Conservation (phyloP, 2,113 vertebrate genomes). For the Vidua macroura region DNA sequence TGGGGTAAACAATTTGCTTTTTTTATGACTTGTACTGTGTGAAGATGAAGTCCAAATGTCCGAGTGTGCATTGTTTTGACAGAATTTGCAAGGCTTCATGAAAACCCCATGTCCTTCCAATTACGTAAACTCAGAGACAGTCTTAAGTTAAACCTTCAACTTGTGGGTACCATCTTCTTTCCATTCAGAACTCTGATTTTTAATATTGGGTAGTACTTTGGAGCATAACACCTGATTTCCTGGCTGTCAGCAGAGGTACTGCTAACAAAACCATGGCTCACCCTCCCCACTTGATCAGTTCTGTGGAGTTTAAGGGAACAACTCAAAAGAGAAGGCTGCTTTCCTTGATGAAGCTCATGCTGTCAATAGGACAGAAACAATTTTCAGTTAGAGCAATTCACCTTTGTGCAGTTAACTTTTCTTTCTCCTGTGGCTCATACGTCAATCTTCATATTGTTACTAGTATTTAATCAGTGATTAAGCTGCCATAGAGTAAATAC, state of each 20-base stretch:
- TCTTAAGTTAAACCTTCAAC: background rate
- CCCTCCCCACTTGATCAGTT: background rate
- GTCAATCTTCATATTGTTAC: slow-evolving; percentile 29
- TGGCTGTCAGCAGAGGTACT: background rate
- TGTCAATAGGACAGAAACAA: background rate
- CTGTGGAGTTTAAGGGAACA: background rate
- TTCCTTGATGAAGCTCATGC: background rate
- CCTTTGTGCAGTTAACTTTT: slow-evolving; percentile 5
- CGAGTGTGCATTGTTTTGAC: background rate
- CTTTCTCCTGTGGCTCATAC: background rate
- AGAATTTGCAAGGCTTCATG: background rate
- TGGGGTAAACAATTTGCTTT: background rate
- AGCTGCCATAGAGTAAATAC: slow-evolving; percentile 43
- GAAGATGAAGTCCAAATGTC: background rate
- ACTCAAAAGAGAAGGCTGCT: background rate
- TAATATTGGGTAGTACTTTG: background rate
- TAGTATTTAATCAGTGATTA: slow-evolving; percentile 36
- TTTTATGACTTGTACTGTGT: slow-evolving; percentile 39
- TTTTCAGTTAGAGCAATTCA: background rate
- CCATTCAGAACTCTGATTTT: background rate
- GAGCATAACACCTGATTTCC: background rate
- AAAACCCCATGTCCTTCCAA: background rate
- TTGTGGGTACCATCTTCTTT: background rate
- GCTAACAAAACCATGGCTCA: background rate
- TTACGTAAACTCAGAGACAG: background rate